Base-by-base conservation (phyloP, 2,797 vertebrate species). In the Gadopsis bispinosus region DNA sequence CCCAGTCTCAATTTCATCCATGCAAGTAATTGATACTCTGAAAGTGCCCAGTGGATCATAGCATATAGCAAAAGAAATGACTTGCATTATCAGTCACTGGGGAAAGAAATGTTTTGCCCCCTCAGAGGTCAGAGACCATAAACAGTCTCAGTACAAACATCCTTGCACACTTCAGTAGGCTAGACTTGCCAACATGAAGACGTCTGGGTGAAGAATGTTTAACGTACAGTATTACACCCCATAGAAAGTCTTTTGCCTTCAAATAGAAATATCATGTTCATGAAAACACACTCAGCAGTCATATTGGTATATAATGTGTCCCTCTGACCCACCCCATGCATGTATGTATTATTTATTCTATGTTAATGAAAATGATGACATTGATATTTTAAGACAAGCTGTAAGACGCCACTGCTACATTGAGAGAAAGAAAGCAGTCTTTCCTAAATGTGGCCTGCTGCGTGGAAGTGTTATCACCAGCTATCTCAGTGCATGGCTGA, bases 401-500 rank as follows among this genome's bases (percentile, higher is more conserved):
- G 10, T 13, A 14, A 73, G 56, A 51, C 47, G 16, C 59, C 41
- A n/a, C 14, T 19, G 16, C 70, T 73, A 29, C 35, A 55, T 22
- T 73, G 20, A 66, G 33, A 33, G 47, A 66, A 31, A 60, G 60
- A 84, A 51, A 54, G 54, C n/a, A 3, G 50, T 55, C 58, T 65
- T 77, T 65, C 53, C 48, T 69, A 77, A 59, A 75, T 67, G 56
- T 17, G 37, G 59, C 86, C 81, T 76, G 83, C 87, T 85, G 88
- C 39, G 86, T 61, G 66, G 56, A 84, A 71, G 63, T 82, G 87
- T 91, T 90, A 89, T 91, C 84, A 79, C 65, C 63, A 78, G 79
- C 75, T 48, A 79, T 91, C 84, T 85, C 78, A 31, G 79, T 81
- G 82, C 82, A 85, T 81, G 84, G 87, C 87, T 75, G 68, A 69